Evolutionary conservation across 2,888 invertebrate species (phyloP).

Genomic region (Megalurothrips usitatus): DNA sequence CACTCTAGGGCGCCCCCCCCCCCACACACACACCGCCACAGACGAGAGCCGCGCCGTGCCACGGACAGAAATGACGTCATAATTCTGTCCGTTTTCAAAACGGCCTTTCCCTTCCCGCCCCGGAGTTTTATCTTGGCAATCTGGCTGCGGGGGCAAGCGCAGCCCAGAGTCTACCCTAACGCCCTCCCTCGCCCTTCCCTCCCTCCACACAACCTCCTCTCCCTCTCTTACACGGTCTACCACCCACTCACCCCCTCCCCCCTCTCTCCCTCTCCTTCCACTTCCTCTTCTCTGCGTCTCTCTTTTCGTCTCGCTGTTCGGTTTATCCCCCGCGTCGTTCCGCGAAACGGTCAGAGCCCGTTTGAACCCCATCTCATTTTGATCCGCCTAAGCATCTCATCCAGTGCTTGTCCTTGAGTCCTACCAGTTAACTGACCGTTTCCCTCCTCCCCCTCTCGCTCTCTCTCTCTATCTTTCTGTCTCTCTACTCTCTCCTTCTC

Average conservation of each 20-base stretch:
- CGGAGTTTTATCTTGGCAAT: slow-evolving; percentile 24
- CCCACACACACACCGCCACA: not conserved
- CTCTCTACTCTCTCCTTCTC: not conserved
- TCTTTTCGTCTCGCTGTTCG: not conserved
- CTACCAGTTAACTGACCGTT: not conserved
- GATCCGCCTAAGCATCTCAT: slow-evolving; percentile 3
- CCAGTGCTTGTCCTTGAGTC: not conserved
- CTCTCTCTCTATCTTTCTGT: not conserved
- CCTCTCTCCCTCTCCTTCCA: not conserved
- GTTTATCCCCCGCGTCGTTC: slow-evolving; percentile 12
- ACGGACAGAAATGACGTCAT: slow-evolving; percentile 5
- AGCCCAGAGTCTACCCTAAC: not conserved
- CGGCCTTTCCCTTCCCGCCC: not conserved
- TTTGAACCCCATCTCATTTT: slow-evolving; percentile 26
- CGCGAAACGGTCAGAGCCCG: not conserved
- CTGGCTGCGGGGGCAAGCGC: not conserved
- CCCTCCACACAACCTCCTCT: too few species aligned
- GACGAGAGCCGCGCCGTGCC: not conserved
- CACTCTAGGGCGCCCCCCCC: not conserved
- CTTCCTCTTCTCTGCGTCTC: not conserved
- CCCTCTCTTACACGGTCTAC: not conserved
- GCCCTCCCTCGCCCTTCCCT: not conserved
- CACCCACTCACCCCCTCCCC: not conserved
- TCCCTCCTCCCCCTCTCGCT: not conserved
- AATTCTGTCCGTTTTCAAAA: slow-evolving; percentile 24